Conservation (phyloP, 2,888 invertebrate species). For the Yponomeuta cagnagella region DNA sequence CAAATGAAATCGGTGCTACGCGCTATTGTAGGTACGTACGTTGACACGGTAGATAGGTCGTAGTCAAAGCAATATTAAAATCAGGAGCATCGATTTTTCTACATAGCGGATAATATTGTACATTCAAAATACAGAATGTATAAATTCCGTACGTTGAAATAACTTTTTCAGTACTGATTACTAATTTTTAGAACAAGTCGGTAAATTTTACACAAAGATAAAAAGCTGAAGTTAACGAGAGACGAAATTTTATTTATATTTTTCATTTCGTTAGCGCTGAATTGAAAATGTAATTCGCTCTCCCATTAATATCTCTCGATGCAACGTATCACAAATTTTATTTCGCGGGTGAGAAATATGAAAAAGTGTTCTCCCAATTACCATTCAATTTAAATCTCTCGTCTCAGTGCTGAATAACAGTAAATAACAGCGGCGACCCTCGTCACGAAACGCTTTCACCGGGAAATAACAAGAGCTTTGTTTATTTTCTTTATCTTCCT, state of each 20-base stretch:
- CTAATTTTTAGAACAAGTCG: not conserved
- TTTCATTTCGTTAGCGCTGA: constrained; percentile 1
- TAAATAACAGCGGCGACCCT: constrained; percentile 38
- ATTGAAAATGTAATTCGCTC: not conserved
- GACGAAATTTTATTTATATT: not conserved
- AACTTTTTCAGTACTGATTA: too few relatives aligned
- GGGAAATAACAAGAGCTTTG: constrained; percentile 54
- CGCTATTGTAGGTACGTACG: not conserved
- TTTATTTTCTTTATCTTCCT: constrained; percentile 58
- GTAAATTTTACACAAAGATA: not conserved
- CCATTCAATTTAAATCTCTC: constrained; percentile 55
- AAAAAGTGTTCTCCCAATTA: constrained; percentile 8
- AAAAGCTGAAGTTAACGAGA: not conserved
- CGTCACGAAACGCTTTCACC: constrained; percentile 54
- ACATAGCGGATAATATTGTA: not conserved
- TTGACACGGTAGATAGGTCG: not conserved
- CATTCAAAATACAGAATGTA: too few relatives aligned
- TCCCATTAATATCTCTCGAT: not conserved
- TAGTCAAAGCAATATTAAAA: not conserved
- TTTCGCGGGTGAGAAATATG: not conserved
- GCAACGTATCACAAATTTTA: not conserved
- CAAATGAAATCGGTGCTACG: not conserved
- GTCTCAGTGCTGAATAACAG: constrained; percentile 58
- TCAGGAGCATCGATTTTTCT: not conserved
- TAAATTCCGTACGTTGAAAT: too few relatives aligned